Evolutionary conservation across 2,113 vertebrate genomes (phyloP).

Genomic region (Pogonocichla stellata): DNA sequence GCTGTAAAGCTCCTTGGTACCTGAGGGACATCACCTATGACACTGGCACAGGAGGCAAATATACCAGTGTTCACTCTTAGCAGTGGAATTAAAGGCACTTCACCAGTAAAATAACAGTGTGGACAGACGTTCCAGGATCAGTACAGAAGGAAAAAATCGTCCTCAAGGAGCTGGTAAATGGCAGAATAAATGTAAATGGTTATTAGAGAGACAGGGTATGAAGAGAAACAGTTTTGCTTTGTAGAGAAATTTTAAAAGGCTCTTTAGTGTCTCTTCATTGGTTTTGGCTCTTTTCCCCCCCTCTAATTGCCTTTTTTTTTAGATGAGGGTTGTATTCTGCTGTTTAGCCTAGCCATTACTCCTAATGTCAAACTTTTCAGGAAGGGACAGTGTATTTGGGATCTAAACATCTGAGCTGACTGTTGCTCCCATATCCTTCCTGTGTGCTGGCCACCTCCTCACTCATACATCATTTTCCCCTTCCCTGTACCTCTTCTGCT

Average conservation of each 20-base stretch:
- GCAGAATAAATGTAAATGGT: not conserved
- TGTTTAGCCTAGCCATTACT: not conserved
- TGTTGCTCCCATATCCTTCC: not conserved
- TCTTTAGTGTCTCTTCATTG: not conserved
- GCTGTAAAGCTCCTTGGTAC: not conserved
- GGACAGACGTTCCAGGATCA: not conserved
- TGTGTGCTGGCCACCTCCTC: not conserved
- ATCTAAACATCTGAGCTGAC: not conserved
- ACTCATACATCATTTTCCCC: not conserved
- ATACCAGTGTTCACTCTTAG: not conserved
- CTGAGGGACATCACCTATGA: not conserved
- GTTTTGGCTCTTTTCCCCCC: accelerated
- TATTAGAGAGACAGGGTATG: accelerated
- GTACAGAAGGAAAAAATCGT: not conserved
- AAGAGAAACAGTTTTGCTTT: not conserved
- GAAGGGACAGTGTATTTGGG: not conserved
- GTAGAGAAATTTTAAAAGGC: not conserved
- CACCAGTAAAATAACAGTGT: not conserved
- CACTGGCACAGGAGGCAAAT: not conserved
- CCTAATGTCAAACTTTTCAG: not conserved
- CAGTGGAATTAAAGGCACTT: not conserved
- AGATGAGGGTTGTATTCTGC: not conserved
- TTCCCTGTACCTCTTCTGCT: not conserved
- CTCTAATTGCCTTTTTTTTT: not conserved
- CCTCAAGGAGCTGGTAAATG: not conserved